These are phyloP conservation scores for Spea bombifrons DNA, from an alignment of 2,113 vertebrate genomes.

Conservation along the genomic window DNA sequence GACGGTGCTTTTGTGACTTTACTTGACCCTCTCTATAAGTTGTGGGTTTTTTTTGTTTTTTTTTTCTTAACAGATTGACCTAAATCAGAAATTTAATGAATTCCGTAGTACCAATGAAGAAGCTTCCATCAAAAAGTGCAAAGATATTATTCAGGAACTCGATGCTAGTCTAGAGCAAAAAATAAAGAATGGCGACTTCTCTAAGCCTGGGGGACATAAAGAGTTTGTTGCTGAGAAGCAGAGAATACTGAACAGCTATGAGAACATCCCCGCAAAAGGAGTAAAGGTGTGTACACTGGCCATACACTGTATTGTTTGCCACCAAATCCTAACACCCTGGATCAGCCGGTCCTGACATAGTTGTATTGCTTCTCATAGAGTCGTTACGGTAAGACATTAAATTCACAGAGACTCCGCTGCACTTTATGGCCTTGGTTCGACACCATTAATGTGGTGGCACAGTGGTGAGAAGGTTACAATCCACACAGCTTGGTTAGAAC, in stretches of 20 bases:
- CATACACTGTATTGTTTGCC: too few relatives aligned
- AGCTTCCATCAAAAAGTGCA: neutral
- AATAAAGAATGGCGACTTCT: neutral
- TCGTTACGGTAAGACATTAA: too few relatives aligned
- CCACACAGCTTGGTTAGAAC: too few relatives aligned
- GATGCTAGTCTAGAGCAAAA: neutral
- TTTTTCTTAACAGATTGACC: neutral
- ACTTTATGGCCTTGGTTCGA: too few relatives aligned
- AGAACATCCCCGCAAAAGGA: slow-evolving; percentile 7
- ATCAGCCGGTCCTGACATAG: too few relatives aligned
- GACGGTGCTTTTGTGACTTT: too few relatives aligned
- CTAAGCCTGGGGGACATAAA: slow-evolving; percentile 18
- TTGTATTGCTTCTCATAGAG: too few relatives aligned
- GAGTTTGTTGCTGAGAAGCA: slow-evolving; percentile 7
- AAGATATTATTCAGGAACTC: neutral
- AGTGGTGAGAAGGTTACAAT: too few relatives aligned
- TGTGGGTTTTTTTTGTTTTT: neutral
- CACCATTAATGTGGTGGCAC: too few relatives aligned
- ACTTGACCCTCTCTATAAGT: too few relatives aligned
- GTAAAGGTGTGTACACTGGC: slow-evolving; percentile 11
- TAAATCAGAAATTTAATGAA: neutral
- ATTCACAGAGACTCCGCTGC: too few relatives aligned
- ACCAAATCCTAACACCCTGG: too few relatives aligned
- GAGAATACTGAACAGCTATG: neutral
- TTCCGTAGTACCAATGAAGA: slow-evolving; percentile 6